Evolutionary conservation across 2,888 invertebrate species (phyloP), one percentile per base, ranked within the genome.

Genomic region (Drosophila atroscutellata): DNA sequence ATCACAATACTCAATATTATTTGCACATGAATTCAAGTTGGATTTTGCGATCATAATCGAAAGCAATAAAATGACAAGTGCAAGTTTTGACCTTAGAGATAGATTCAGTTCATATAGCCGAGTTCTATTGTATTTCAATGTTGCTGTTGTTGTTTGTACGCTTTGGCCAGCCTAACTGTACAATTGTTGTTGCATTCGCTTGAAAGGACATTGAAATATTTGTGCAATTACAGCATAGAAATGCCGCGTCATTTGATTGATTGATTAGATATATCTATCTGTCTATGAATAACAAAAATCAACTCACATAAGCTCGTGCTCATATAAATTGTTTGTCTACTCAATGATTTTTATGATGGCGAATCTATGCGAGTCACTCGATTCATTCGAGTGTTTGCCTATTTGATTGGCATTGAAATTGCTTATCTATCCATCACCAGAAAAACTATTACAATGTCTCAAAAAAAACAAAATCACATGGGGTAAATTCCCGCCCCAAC

Each of bases 161-260:
- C 42, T 20, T 42, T 20, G 7, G 64, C 71, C 49, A 71, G 60
- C 71, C 66, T 86, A 86, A 85, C 84, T 84, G 85, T 84, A 82
- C 55, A 76, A 56, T 75, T 49, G 47, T 47, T 66, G 51, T 70
- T 62, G 39, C n/a, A 28, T 20, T 52, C 59, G 50, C 24, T 20
- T 59, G 73, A 72, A 85, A 88, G 89, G 86, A 89, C 86, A 88
- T 86, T 86, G 86, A 86, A 86, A 89, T 88, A 75, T 72, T 86
- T 88, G 56, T 47, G 78, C 77, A 77, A 69, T 84, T 80, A 69
- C 71, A 62, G 32, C 73, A 81, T 68, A 58, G 59, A 76, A 64
- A 28, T 42, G 72, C 61, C 49, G 26, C 54, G 87, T 83, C 85
- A 88, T 80, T 64, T 62, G 77, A 59, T 78, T 86, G 86, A 81